These are phyloP conservation scores for Hiodon alosoides DNA, from an alignment of 2,113 vertebrate species.

Conservation along the genomic window DNA sequence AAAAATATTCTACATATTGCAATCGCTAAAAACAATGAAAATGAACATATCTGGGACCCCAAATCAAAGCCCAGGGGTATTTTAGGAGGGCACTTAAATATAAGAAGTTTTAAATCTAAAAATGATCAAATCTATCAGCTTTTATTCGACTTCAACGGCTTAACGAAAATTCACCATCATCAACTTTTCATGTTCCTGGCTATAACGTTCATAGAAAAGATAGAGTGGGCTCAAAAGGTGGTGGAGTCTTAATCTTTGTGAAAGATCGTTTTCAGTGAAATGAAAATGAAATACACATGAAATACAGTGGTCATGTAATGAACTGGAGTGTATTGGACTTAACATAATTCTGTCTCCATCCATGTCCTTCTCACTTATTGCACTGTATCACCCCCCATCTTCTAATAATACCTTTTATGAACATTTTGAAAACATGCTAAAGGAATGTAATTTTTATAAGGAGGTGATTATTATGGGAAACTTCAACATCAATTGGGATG, in stretches of 20 bases:
- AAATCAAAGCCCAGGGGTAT: not conserved
- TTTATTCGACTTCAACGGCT: not conserved
- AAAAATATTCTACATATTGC: too few relatives aligned
- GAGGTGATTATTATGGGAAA: conserved; percentile 4
- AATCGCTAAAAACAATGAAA: too few relatives aligned
- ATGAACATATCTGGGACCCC: too few relatives aligned
- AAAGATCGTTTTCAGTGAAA: not conserved
- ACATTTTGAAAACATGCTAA: not conserved
- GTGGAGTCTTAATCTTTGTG: not conserved
- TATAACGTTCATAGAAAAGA: not conserved
- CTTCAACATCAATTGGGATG: not conserved
- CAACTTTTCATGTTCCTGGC: not conserved
- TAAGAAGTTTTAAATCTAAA: not conserved
- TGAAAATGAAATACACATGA: too few relatives aligned
- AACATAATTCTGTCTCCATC: not conserved
- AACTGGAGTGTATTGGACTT: not conserved
- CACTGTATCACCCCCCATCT: too few relatives aligned
- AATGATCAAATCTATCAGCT: not conserved
- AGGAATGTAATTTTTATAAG: not conserved
- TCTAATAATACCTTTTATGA: not conserved
- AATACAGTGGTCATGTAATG: not conserved
- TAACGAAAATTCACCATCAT: not conserved
- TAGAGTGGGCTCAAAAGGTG: not conserved
- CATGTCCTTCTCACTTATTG: not conserved
- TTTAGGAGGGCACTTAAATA: not conserved